These are phyloP conservation scores for Dendroctonus ponderosae DNA, from an alignment of 1,140 invertebrate genomes.

Conservation along the genomic window DNA sequence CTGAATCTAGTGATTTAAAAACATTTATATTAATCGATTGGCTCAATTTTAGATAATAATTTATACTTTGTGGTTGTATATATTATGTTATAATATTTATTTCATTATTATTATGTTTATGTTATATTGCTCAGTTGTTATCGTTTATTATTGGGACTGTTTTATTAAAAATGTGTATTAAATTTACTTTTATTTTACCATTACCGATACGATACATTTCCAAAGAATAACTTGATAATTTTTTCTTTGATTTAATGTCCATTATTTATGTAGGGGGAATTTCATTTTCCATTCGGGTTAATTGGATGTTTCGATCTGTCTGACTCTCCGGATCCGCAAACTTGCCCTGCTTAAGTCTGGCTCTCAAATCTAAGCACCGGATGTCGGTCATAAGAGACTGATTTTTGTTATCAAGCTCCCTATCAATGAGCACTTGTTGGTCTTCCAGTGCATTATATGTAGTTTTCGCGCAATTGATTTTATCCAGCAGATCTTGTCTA, in stretches of 20 bases:
- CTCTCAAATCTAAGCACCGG: constrained; percentile 67
- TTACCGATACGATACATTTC: background rate
- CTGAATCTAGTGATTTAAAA: too few species aligned
- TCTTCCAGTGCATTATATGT: constrained; percentile 69
- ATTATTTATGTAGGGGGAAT: constrained; percentile 47
- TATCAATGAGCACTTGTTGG: constrained; percentile 61
- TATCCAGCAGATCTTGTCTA: constrained; percentile 61
- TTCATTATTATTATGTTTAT: constrained; percentile 7
- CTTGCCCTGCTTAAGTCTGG: constrained; percentile 58
- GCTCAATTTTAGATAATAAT: constrained; percentile 7
- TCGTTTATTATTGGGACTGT: constrained; percentile 5
- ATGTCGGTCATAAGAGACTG: constrained; percentile 72
- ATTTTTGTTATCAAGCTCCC: constrained; percentile 68
- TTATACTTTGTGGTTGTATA: constrained; percentile 5
- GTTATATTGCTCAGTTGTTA: constrained; percentile 6
- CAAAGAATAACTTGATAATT: too few species aligned
- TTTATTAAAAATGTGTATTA: constrained; percentile 4
- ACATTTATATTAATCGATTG: too few species aligned
- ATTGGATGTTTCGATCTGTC: constrained; percentile 62
- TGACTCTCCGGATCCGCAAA: constrained; percentile 54
- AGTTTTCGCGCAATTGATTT: constrained; percentile 70
- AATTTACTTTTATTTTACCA: background rate
- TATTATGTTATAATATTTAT: constrained; percentile 6
- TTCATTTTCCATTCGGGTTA: constrained; percentile 62
- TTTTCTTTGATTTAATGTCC: too few species aligned